Evolutionary conservation across 1,140 invertebrate species (phyloP).

Genomic region (Penaeus japonicus): DNA sequence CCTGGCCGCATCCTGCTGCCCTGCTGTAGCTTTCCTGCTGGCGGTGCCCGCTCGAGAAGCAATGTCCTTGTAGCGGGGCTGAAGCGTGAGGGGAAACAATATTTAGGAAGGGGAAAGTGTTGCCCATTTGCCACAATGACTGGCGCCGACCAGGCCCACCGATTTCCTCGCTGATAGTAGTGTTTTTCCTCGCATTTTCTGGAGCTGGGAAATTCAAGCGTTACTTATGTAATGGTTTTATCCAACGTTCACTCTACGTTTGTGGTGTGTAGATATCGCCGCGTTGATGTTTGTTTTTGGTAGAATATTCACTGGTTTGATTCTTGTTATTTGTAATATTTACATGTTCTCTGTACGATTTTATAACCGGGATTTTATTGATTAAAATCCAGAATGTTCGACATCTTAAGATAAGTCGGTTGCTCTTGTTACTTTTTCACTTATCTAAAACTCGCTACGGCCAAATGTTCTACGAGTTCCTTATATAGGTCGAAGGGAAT

Average conservation of each 20-base stretch:
- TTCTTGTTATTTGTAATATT: too few relatives aligned
- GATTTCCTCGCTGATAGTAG: conserved; percentile 37
- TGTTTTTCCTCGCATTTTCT: conserved; percentile 37
- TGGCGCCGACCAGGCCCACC: conserved; percentile 44
- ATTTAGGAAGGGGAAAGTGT: conserved; percentile 53
- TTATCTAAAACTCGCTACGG: too few relatives aligned
- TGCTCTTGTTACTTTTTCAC: too few relatives aligned
- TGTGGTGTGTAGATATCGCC: too few relatives aligned
- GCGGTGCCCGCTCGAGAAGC: background rate
- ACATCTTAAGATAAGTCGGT: too few relatives aligned
- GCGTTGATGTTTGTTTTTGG: too few relatives aligned
- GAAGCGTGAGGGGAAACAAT: conserved; percentile 35
- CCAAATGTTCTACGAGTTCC: too few relatives aligned
- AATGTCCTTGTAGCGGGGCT: conserved; percentile 24
- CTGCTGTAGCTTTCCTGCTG: background rate
- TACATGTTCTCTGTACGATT: too few relatives aligned
- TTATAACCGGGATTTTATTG: too few relatives aligned
- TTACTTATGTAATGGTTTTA: conserved; percentile 42
- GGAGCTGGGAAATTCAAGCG: conserved; percentile 40
- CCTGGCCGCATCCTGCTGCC: background rate
- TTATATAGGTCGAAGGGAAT: too few relatives aligned
- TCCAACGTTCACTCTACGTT: background rate
- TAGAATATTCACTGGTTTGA: too few relatives aligned
- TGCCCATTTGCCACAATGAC: conserved; percentile 51
- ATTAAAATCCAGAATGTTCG: too few relatives aligned